These are phyloP conservation scores for Lordiphosa collinella DNA, from an alignment of 1,140 invertebrate species.

Conservation along the genomic window DNA sequence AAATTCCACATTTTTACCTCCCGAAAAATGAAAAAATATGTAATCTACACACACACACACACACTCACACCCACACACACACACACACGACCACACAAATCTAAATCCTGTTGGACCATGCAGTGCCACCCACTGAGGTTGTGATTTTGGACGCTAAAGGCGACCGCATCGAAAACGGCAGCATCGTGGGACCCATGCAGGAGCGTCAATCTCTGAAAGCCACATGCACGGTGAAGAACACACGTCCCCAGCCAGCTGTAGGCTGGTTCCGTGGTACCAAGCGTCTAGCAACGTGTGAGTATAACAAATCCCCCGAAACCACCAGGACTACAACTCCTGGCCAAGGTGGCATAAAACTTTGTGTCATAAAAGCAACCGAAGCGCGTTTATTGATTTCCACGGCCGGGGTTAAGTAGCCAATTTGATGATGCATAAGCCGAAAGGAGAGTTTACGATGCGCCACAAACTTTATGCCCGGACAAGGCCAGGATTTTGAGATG, in stretches of 20 bases:
- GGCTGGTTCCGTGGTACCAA: constrained; percentile 73
- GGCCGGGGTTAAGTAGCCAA: constrained; percentile 39
- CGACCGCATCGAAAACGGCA: constrained; percentile 71
- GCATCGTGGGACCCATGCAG: constrained; percentile 71
- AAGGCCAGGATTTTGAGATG: constrained; percentile 37
- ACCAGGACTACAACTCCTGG: constrained; percentile 7
- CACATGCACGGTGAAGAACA: constrained; percentile 68
- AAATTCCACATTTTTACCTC: constrained; percentile 51
- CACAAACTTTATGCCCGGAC: constrained; percentile 51
- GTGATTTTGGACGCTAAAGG: constrained; percentile 75
- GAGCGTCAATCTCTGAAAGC: constrained; percentile 68
- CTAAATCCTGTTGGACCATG: constrained; percentile 15
- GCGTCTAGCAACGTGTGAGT: constrained; percentile 74
- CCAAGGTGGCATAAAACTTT: constrained; percentile 33
- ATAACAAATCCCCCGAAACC: constrained; percentile 8
- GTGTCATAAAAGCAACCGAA: constrained; percentile 52
- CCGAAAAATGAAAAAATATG: constrained; percentile 31
- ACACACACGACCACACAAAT: constrained; percentile 25
- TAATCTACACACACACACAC: constrained; percentile 28
- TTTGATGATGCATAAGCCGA: constrained; percentile 31
- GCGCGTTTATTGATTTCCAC: constrained; percentile 55
- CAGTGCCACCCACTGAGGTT: constrained; percentile 77
- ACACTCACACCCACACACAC: constrained; percentile 9
- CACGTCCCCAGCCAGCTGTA: constrained; percentile 69
- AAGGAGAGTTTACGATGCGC: constrained; percentile 48